These are phyloP conservation scores for Perca fluviatilis DNA, from an alignment of 2,113 vertebrate genomes.

Conservation along the genomic window DNA sequence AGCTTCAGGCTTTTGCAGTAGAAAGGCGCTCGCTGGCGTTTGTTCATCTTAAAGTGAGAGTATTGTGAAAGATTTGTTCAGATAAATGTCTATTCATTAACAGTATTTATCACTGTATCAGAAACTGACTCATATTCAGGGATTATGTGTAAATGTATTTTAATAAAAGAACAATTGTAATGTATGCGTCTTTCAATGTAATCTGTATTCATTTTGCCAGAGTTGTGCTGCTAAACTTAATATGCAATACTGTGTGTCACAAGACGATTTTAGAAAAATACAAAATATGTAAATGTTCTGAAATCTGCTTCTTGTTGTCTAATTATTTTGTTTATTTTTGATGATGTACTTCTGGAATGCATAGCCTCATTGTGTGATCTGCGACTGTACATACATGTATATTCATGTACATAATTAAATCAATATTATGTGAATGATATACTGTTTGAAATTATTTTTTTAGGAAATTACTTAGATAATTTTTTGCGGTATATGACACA, in stretches of 20 bases:
- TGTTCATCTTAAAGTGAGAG: conserved; percentile 56
- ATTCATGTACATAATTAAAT: conserved; percentile 86
- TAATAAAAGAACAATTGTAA: conserved; percentile 53
- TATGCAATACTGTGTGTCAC: conserved; percentile 85
- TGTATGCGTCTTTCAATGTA: conserved; percentile 58
- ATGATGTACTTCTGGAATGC: conserved; percentile 81
- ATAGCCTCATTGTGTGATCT: conserved; percentile 78
- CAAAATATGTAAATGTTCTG: conserved; percentile 44
- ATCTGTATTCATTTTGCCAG: conserved; percentile 73
- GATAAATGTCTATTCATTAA: conserved; percentile 77
- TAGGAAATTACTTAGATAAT: not conserved
- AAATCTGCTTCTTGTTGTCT: conserved; percentile 69
- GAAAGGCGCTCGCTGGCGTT: conserved; percentile 45
- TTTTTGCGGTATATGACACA: not conserved
- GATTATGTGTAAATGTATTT: conserved; percentile 78
- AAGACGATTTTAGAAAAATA: conserved; percentile 55
- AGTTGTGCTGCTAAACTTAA: conserved; percentile 84
- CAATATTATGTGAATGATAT: conserved; percentile 57
- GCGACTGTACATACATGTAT: conserved; percentile 83
- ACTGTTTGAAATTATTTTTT: conserved; percentile 41
- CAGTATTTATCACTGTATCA: conserved; percentile 82
- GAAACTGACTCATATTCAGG: conserved; percentile 83
- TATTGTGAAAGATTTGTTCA: conserved; percentile 77
- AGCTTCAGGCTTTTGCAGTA: conserved; percentile 61
- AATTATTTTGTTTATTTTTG: conserved; percentile 64